Evolutionary conservation across 2,113 vertebrate species (phyloP), one percentile per base, ranked within the genome.

Genomic region (Coregonus clupeaformis): DNA sequence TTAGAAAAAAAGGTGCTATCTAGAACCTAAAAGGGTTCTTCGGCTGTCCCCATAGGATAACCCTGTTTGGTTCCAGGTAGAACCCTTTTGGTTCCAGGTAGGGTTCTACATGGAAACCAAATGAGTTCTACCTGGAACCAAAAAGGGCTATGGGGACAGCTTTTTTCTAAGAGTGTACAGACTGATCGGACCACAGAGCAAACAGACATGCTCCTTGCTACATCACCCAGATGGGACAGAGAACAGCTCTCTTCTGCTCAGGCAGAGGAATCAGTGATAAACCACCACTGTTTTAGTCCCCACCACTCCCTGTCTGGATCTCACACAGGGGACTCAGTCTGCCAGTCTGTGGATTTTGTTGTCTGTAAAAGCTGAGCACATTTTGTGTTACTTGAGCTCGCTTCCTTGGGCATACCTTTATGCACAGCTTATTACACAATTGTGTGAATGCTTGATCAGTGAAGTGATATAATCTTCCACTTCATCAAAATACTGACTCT

Each of bases 261-360:
- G 55, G 16, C 27, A 14, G 27, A 14, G 12, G 24, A 14, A 4
- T 36, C 65, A 67, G 11, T 27, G 24, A 64, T 29, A 42, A 42
- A 42, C 16, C 66, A 36, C 59, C 71, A 6, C 27, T n/a, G 11
- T 30, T 68, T 29, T 49, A 1, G 77, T 72, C 32, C 18, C 68
- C 29, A 49, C 73, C 84, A 75, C 80, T 42, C 77, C 82, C 67
- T 30, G 25, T 67, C 72, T 64, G 60, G 36, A 27, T 11, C 14
- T 45, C 59, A 49, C n/a, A 47, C 55, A n/a, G 12, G 42, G 22
- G 25, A 25, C 14, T 13, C 68, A 9, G 69, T n/a, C 20, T 62
- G 66, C 20, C 30, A 42, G 64, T 30, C 29, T 66, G 66, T 81
- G 69, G 64, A 6, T 60, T 52, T 62, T 1, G 14, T 32, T 5